phyloP scores from a whole-genome alignment of 1,140 invertebrate species.

The Penaeus chinensis region DNA sequence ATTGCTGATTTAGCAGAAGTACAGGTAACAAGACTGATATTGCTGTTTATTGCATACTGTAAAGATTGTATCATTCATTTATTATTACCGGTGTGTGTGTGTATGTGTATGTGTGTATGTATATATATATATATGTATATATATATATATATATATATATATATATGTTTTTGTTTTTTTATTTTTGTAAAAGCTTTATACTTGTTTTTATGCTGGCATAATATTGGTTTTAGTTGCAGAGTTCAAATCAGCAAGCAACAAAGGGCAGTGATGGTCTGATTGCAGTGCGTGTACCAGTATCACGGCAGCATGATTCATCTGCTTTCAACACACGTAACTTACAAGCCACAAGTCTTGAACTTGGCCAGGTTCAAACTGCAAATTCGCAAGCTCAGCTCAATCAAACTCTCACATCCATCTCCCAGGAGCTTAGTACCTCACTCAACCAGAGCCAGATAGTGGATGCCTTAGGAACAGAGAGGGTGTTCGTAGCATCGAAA shows the following conservation, averaged over 20 bases:
- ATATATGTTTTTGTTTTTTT: neutral
- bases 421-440: constrained; percentile 11
- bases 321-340: constrained; percentile 7
- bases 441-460: constrained; percentile 34
- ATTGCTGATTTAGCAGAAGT: constrained; percentile 22
- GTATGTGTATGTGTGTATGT: too few relatives aligned
- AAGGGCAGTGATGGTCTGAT: constrained; percentile 20
- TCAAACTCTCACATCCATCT: constrained; percentile 32
- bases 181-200: neutral
- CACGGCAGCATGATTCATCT: constrained; percentile 12
- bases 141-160: neutral
- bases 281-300: constrained; percentile 30
- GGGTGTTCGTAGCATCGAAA: constrained; percentile 40
- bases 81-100: too few relatives aligned
- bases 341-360: constrained; percentile 28
- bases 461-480: constrained; percentile 42
- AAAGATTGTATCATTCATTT: neutral
- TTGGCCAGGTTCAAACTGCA: constrained; percentile 36
- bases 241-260: neutral
- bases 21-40: constrained; percentile 30
- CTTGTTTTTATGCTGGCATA: neutral
- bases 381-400: constrained; percentile 38
- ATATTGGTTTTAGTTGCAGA: constrained; percentile 6
- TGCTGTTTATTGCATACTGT: neutral
- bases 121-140: neutral